Evolutionary conservation across 2,888 invertebrate genomes (phyloP).

Genomic region (Macrophya alboannulata): DNA sequence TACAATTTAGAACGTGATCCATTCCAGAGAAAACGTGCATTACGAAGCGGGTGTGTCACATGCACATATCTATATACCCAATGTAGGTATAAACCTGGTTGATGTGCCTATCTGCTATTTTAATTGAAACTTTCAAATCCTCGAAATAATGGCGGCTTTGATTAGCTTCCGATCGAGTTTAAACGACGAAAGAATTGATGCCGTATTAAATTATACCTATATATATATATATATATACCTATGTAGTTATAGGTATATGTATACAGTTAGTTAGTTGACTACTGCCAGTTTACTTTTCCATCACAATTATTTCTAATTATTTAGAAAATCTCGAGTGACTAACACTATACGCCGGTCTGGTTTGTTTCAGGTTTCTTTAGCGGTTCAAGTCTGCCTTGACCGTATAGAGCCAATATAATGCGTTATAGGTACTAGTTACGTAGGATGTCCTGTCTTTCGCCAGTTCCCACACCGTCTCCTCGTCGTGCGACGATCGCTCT

Average conservation of each 20-base stretch:
- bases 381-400: conserved; percentile 72
- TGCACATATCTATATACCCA: not conserved
- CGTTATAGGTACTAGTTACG: conserved; percentile 68
- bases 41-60: conserved; percentile 51
- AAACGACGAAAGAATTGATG: conserved; percentile 38
- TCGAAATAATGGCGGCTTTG: conserved; percentile 61
- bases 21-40: conserved; percentile 70
- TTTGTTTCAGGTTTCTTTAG: conserved; percentile 65
- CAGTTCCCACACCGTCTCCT: conserved; percentile 16
- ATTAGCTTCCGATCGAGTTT: conserved; percentile 51
- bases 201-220: conserved; percentile 9
- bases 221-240: not conserved
- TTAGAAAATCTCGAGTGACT: conserved; percentile 63
- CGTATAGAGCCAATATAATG: conserved; percentile 77
- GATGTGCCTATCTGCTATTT: conserved; percentile 51
- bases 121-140: conserved; percentile 71
- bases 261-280: not conserved
- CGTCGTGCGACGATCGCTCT: conserved; percentile 4
- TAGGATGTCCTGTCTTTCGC: conserved; percentile 46
- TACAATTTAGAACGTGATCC: conserved; percentile 76
- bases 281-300: conserved; percentile 51
- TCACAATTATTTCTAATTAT: conserved; percentile 65
- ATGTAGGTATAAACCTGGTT: conserved; percentile 5
- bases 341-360: conserved; percentile 55
- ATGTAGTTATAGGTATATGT: not conserved